Evolutionary conservation across 1,140 invertebrate species (phyloP).

Genomic region (Eufriesea mexicana): DNA sequence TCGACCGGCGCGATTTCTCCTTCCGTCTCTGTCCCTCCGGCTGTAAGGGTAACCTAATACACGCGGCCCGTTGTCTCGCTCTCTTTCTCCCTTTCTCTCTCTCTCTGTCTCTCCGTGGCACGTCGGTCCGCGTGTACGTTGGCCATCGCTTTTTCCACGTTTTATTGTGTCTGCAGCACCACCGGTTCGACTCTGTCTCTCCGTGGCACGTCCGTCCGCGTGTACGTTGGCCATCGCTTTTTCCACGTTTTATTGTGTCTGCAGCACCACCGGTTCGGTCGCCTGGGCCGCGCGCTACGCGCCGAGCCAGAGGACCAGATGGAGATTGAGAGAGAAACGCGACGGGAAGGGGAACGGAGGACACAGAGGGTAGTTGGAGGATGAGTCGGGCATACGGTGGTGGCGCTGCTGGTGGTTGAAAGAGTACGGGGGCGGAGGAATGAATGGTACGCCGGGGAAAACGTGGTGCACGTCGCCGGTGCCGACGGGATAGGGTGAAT

Average conservation of each 20-base stretch:
- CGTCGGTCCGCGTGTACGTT: conserved; percentile 64
- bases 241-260: conserved; percentile 78
- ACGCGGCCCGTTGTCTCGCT: background rate
- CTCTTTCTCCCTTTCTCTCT: conserved; percentile 42
- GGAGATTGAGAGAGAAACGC: conserved; percentile 62
- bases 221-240: conserved; percentile 65
- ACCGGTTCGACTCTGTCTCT: conserved; percentile 72
- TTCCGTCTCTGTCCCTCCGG: background rate
- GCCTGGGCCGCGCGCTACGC: conserved; percentile 64
- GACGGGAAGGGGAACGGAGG: background rate
- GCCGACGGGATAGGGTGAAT: conserved; percentile 39
- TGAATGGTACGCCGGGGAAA: conserved; percentile 53
- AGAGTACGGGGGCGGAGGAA: conserved; percentile 21
- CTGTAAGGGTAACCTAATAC: conserved; percentile 43
- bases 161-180: conserved; percentile 78
- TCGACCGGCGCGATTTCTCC: conserved; percentile 52
- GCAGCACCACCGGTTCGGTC: conserved; percentile 75
- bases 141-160: conserved; percentile 71
- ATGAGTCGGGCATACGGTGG: background rate
- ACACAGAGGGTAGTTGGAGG: too few species aligned
- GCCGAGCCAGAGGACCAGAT: conserved; percentile 67
- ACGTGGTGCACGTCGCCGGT: conserved; percentile 49
- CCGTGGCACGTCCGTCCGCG: conserved; percentile 60
- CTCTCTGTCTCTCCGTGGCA: conserved; percentile 49
- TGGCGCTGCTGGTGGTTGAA: conserved; percentile 1